Percentiles rank a stretch among this genome's conserved stretches.
phyloP scores from a whole-genome alignment of 2,113 vertebrate genomes.

The Scomber scombrus region DNA sequence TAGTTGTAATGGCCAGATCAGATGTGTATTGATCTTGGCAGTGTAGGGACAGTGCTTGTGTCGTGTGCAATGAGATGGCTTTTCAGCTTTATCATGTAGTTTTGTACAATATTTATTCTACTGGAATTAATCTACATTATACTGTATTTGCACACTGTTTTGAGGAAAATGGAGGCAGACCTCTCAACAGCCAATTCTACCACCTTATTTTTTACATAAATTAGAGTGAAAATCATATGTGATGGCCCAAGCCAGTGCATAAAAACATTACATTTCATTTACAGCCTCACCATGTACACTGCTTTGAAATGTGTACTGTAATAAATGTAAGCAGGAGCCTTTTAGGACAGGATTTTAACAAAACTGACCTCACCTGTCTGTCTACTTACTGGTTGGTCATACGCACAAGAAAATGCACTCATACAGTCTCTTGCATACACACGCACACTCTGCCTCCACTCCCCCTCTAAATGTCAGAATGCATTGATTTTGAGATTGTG shows the following conservation, averaged over 20 bases:
- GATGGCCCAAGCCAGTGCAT: neutral
- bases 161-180: neutral
- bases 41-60: neutral
- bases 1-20: constrained; percentile 22
- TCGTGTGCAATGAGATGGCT: constrained; percentile 1
- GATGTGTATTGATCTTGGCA: constrained; percentile 54
- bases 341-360: neutral
- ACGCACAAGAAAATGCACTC: constrained; percentile 13
- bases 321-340: constrained; percentile 17
- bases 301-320: constrained; percentile 9
- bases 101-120: neutral
- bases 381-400: neutral
- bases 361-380: constrained; percentile 27
- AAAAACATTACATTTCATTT: neutral
- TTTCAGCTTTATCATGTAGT: neutral
- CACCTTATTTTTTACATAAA: neutral
- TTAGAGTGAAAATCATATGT: no score
- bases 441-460: neutral
- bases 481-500: constrained; percentile 69
- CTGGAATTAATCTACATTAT: neutral
- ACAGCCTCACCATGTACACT: neutral
- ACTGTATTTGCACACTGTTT: neutral
- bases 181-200: neutral
- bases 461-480: constrained; percentile 72
- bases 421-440: neutral